phyloP scores from a whole-genome alignment of 30 jellyfish, hydroid and myxozoan genomes.

The Calvadosia cruxmelitensis region DNA sequence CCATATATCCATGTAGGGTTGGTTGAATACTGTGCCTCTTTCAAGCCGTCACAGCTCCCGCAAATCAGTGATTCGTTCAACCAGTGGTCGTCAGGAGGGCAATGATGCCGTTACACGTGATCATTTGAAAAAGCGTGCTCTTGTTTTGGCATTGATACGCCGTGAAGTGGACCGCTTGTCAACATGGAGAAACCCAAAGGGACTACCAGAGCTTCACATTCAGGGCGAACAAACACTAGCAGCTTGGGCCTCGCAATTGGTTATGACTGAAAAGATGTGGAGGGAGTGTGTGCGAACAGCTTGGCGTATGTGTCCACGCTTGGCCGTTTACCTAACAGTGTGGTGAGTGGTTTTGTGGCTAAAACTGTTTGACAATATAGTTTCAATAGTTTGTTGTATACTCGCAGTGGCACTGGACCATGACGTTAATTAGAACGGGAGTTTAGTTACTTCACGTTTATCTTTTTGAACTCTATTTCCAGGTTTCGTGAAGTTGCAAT shows the following conservation, averaged over 20 bases:
- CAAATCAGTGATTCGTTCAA: conserved; percentile 23
- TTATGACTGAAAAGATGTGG: conserved; percentile 83
- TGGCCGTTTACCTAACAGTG: conserved; percentile 60
- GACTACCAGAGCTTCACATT: background rate
- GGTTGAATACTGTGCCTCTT: conserved; percentile 72
- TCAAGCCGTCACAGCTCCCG: conserved; percentile 48
- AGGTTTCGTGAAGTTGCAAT: conserved; percentile 65
- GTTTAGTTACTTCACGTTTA: no score
- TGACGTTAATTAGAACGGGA: no score
- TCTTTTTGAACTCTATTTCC: no score
- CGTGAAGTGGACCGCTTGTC: conserved; percentile 88
- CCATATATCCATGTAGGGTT: conserved; percentile 49
- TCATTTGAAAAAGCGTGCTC: conserved; percentile 60
- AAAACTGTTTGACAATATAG: no score
- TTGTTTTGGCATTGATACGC: conserved; percentile 59
- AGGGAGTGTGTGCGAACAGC: conserved; percentile 85
- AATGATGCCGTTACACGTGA: conserved; percentile 76
- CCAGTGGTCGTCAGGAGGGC: conserved; percentile 37
- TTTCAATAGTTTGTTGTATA: no score
- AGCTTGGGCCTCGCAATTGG: conserved; percentile 69
- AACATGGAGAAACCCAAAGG: conserved; percentile 93
- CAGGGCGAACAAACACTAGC: conserved; percentile 8
- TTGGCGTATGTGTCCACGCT: conserved; percentile 82
- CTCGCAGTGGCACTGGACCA: no score
- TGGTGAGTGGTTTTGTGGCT: conserved; percentile 25